Percentiles rank a stretch among this genome's conserved stretches.
These are phyloP conservation scores for Acronicta leporina DNA, from an alignment of 2,888 invertebrate genomes.

Conservation along the genomic window DNA sequence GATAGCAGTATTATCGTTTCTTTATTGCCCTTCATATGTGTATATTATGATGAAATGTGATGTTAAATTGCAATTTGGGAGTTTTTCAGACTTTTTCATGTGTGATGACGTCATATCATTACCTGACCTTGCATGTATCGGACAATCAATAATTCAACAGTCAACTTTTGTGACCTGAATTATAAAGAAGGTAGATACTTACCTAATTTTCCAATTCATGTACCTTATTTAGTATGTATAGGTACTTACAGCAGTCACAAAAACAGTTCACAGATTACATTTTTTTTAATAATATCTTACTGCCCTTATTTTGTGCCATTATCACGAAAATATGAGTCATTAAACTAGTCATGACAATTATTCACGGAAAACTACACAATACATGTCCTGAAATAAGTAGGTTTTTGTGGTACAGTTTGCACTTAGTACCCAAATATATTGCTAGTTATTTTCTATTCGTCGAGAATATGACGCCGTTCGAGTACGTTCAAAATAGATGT, in stretches of 20 bases:
- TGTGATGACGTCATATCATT: no score
- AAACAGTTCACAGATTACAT: no score
- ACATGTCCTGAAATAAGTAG: conserved; percentile 8
- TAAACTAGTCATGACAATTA: neutral
- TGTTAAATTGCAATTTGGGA: conserved; percentile 9
- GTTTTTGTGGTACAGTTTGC: conserved; percentile 19
- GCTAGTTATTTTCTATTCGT: neutral
- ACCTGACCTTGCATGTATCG: no score
- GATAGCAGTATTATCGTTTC: conserved; percentile 17
- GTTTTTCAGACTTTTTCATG: no score
- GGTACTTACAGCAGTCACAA: no score
- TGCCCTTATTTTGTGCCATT: neutral
- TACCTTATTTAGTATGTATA: no score
- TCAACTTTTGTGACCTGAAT: no score
- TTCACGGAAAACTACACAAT: conserved; percentile 12
- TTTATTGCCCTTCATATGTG: conserved; percentile 11
- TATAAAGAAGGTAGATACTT: no score
- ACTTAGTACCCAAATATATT: conserved; percentile 11
- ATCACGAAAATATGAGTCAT: neutral
- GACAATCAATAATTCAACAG: no score
- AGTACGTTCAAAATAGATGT: neutral
- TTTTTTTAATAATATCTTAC: no score
- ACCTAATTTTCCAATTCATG: no score
- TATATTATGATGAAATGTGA: conserved; percentile 30
- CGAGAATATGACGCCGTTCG: neutral